These are phyloP conservation scores for Poliocrania exsul DNA, from an alignment of 2,797 vertebrate species.

Conservation along the genomic window DNA sequence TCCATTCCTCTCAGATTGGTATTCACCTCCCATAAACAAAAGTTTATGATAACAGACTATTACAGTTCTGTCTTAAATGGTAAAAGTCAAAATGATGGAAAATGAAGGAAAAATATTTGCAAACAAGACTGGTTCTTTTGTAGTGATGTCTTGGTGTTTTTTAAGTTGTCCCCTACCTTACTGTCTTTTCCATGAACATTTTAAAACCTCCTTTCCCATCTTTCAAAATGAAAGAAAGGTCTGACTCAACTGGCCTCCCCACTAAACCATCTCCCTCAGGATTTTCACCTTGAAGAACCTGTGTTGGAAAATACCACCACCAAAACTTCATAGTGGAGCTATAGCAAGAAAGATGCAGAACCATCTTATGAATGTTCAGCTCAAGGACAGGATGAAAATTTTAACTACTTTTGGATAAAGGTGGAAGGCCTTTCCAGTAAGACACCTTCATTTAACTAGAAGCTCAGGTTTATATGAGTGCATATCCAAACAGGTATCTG, in stretches of 20 bases:
- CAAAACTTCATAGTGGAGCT: not conserved
- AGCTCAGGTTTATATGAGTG: not conserved
- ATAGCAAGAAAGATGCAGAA: not conserved
- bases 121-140: not conserved
- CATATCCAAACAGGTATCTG: not conserved
- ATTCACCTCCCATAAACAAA: not conserved
- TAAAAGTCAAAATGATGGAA: not conserved
- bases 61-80: not conserved
- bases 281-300: not conserved
- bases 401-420: not conserved
- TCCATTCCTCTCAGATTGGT: not conserved
- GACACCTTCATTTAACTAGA: not conserved
- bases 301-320: not conserved
- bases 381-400: not conserved
- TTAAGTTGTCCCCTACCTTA: not conserved
- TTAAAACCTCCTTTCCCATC: not conserved
- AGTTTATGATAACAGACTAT: not conserved
- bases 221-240: not conserved
- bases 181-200: not conserved
- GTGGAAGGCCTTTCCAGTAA: not conserved
- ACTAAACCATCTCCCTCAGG: not conserved
- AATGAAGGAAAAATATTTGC: not conserved
- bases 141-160: not conserved
- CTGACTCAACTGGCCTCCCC: not conserved
- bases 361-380: not conserved